Evolutionary conservation across 2,888 invertebrate genomes (phyloP).

Genomic region (Tholera decimalis): DNA sequence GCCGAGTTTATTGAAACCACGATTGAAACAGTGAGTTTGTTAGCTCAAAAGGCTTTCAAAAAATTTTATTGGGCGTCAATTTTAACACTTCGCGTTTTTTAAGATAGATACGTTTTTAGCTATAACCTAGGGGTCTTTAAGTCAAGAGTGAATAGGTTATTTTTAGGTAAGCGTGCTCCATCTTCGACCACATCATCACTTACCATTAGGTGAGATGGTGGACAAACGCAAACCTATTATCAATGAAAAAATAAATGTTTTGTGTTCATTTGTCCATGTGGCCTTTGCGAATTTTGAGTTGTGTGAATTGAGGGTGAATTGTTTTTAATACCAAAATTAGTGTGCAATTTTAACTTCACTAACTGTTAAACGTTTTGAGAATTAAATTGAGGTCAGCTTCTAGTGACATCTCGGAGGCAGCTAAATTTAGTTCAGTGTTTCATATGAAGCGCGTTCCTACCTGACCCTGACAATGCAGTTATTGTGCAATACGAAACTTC

Average conservation of each 20-base stretch:
- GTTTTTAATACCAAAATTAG: not conserved
- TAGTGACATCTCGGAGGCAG: not conserved
- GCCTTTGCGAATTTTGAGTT: not conserved
- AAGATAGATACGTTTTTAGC: too few species aligned
- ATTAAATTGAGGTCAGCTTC: not conserved
- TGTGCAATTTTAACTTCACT: not conserved
- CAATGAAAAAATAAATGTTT: constrained; percentile 5
- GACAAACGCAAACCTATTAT: too few species aligned
- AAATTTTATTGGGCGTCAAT: constrained; percentile 25
- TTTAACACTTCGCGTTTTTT: constrained; percentile 16
- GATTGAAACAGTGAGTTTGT: constrained; percentile 49
- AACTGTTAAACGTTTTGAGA: not conserved
- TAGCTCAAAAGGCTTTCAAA: constrained; percentile 20
- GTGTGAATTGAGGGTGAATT: not conserved
- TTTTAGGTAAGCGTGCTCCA: too few species aligned
- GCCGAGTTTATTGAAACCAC: constrained; percentile 47
- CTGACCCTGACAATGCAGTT: too few species aligned
- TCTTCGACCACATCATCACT: too few species aligned
- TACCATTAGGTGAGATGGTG: too few species aligned
- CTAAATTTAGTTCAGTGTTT: not conserved
- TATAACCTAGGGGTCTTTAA: too few species aligned
- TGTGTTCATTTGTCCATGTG: constrained; percentile 1
- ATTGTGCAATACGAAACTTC: too few species aligned
- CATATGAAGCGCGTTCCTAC: not conserved
- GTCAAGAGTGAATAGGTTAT: too few species aligned